These are phyloP conservation scores for Dryas iulia DNA, from an alignment of 1,140 invertebrate genomes.

Conservation along the genomic window DNA sequence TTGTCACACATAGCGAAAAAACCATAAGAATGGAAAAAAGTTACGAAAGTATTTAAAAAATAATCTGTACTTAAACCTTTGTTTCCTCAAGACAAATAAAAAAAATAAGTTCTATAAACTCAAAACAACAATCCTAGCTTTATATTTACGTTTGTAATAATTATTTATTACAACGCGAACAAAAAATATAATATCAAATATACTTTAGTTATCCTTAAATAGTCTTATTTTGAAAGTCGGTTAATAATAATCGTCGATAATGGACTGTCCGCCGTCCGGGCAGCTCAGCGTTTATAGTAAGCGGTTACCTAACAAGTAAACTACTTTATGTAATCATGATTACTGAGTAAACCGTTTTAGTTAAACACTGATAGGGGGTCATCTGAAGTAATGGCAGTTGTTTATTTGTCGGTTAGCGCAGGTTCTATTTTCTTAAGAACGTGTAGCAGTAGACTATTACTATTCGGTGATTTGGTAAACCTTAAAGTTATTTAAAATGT, in stretches of 20 bases:
- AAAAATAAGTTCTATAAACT: too few species aligned
- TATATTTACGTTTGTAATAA: too few species aligned
- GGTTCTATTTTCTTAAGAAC: neutral
- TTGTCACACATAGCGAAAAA: too few species aligned
- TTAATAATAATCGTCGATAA: conserved; percentile 1
- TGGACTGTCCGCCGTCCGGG: neutral
- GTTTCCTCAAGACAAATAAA: too few species aligned
- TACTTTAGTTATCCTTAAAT: neutral
- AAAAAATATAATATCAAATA: neutral
- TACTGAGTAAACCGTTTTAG: conserved; percentile 1
- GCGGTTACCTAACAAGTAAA: conserved; percentile 1
- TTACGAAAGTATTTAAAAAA: too few species aligned
- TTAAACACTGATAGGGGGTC: conserved; percentile 1
- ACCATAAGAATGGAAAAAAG: too few species aligned
- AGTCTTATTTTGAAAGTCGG: neutral
- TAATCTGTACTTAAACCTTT: too few species aligned
- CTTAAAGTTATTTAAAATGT: too few species aligned
- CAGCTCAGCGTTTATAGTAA: neutral
- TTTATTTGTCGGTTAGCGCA: neutral
- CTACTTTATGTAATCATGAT: conserved; percentile 3
- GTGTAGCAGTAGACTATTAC: neutral
- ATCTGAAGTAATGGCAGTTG: neutral
- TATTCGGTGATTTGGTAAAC: too few species aligned
- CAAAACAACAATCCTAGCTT: too few species aligned
- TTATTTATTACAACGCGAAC: neutral